Percentiles rank a stretch among this genome's conserved stretches.
Conservation (phyloP, 1,140 invertebrate genomes). For the Colletes latitarsis region DNA sequence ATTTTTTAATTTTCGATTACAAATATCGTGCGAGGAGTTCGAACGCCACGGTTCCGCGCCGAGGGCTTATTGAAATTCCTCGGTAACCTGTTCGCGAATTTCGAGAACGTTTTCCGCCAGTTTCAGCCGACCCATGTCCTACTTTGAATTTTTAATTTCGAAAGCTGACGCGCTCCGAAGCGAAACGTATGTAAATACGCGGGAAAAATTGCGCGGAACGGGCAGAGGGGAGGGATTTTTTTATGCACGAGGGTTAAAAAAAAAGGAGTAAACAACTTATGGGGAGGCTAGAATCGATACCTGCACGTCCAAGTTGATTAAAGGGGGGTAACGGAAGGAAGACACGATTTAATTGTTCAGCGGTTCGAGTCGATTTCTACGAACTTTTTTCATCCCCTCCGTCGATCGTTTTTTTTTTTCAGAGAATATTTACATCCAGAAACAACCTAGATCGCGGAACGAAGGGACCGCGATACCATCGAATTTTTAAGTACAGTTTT, state of each 20-base stretch:
- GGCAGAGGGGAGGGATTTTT: background rate
- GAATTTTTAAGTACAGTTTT: too few species aligned
- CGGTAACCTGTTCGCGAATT: background rate
- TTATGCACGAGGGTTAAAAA: background rate
- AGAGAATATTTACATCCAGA: background rate
- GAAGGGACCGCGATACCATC: too few species aligned
- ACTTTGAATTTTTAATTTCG: background rate
- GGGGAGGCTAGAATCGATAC: background rate
- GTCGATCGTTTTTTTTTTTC: background rate
- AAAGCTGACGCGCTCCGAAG: background rate
- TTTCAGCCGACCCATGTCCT: background rate
- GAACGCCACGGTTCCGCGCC: background rate
- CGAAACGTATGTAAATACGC: background rate
- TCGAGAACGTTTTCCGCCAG: background rate
- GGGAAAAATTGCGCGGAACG: background rate
- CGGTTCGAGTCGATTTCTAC: background rate
- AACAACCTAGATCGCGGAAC: too few species aligned
- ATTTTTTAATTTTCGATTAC: background rate
- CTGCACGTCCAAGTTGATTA: background rate
- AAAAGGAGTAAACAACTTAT: conserved; percentile 10
- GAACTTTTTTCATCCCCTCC: background rate
- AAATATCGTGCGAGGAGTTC: background rate
- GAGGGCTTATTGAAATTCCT: background rate
- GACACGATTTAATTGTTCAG: background rate
- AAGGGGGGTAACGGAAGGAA: background rate